Percentiles rank a stretch among this genome's conserved stretches.
Conservation (phyloP, 2,888 invertebrate genomes). For the Eupithecia inturbata region DNA sequence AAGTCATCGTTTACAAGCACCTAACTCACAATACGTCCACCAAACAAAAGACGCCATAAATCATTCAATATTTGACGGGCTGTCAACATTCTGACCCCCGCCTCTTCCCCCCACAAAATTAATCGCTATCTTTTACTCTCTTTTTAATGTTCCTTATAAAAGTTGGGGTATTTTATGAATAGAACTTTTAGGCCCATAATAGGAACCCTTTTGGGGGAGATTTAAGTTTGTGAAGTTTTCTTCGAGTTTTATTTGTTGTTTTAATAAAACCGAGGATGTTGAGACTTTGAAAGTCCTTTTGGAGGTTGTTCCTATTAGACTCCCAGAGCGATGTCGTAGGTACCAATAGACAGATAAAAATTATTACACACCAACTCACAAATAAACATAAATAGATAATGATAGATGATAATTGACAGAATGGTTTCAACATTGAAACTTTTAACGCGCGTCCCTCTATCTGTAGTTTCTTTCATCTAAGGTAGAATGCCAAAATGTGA, state of each 20-base stretch:
- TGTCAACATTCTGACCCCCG: conserved; percentile 56
- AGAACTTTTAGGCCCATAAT: conserved; percentile 12
- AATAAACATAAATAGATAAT: no score
- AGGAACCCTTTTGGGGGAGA: conserved; percentile 21
- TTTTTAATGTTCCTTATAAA: conserved; percentile 33
- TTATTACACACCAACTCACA: not conserved
- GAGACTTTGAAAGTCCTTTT: not conserved
- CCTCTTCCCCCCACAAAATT: conserved; percentile 39
- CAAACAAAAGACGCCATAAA: conserved; percentile 69
- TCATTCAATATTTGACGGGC: conserved; percentile 69
- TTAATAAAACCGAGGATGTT: not conserved
- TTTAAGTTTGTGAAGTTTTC: conserved; percentile 7
- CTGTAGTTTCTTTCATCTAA: no score
- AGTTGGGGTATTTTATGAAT: conserved; percentile 24
- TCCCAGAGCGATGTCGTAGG: not conserved
- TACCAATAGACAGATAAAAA: not conserved
- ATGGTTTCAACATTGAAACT: no score
- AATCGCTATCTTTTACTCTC: conserved; percentile 38
- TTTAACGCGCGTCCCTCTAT: no score
- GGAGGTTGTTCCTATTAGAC: not conserved
- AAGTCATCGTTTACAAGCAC: conserved; percentile 1
- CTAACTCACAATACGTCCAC: conserved; percentile 58
- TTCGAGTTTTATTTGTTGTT: conserved; percentile 10
- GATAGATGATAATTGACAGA: no score
- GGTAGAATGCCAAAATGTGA: no score